Conservation (phyloP, 2,888 invertebrate species). For the Patella depressa region DNA sequence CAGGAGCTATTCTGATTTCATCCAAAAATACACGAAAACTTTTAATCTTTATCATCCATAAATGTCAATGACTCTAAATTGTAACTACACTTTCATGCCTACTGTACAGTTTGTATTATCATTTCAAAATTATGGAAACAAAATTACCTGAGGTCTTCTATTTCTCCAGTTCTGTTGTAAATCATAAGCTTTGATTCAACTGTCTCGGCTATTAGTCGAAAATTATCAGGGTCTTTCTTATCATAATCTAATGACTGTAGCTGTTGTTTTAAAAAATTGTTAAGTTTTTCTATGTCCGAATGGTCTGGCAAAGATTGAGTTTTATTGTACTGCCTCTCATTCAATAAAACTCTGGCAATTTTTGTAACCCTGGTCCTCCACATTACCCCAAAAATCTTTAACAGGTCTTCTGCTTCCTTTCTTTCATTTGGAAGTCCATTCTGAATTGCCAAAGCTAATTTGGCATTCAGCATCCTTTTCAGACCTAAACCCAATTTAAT, state of each 20-base stretch:
- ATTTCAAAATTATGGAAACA: not conserved
- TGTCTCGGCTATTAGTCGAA: not conserved
- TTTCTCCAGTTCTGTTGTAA: not conserved
- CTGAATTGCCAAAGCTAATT: not conserved
- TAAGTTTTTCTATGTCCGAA: not conserved
- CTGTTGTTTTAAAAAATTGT: not conserved
- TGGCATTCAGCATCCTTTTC: not conserved
- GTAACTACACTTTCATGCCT: not conserved
- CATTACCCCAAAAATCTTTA: not conserved
- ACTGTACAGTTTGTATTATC: no score
- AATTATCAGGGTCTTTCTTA: not conserved
- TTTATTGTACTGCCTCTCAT: not conserved
- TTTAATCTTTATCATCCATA: not conserved
- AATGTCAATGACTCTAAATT: not conserved
- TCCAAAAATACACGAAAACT: not conserved
- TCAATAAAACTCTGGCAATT: not conserved
- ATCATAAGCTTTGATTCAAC: not conserved
- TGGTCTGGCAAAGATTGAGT: not conserved
- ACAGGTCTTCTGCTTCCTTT: not conserved
- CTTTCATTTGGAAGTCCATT: not conserved
- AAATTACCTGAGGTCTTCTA: not conserved
- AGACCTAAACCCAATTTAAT: not conserved
- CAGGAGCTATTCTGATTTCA: not conserved
- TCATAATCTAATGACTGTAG: not conserved
- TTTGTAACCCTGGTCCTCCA: not conserved